Conservation (phyloP, 2,888 invertebrate species). For the Camponotus fellah region DNA sequence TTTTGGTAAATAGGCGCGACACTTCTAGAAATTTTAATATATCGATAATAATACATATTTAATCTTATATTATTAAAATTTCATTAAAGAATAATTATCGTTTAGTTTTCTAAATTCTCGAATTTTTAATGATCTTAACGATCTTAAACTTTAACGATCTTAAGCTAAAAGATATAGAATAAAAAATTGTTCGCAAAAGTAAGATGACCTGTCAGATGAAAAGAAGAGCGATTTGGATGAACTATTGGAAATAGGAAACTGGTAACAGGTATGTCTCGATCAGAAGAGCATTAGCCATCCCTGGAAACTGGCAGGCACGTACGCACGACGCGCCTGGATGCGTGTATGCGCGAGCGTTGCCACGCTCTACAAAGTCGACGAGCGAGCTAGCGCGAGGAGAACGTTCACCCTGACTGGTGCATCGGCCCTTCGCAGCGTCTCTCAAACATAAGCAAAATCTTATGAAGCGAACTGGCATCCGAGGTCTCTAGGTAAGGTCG, state of each 20-base stretch:
- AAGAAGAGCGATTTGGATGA: not conserved
- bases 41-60: not conserved
- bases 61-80: not conserved
- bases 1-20: not conserved
- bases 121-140: not conserved
- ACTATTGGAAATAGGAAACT: not conserved
- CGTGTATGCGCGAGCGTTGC: slow-evolving; percentile 56
- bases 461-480: slow-evolving; percentile 51
- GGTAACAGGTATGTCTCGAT: slow-evolving; percentile 37
- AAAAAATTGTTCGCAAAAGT: not conserved
- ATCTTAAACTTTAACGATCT: no score
- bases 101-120: not conserved
- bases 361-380: slow-evolving; percentile 53
- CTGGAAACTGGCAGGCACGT: slow-evolving; percentile 56
- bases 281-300: slow-evolving; percentile 53
- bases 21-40: not conserved
- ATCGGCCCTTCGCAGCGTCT: slow-evolving; percentile 83
- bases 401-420: slow-evolving; percentile 83
- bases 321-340: slow-evolving; percentile 66
- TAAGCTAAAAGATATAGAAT: not conserved
- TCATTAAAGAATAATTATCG: not conserved
- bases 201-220: not conserved
- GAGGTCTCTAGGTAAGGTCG: slow-evolving; percentile 54
- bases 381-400: slow-evolving; percentile 69
- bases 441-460: slow-evolving; percentile 77